Evolutionary conservation across 2,113 vertebrate genomes (phyloP).

Genomic region (Myotis lucifugus): DNA sequence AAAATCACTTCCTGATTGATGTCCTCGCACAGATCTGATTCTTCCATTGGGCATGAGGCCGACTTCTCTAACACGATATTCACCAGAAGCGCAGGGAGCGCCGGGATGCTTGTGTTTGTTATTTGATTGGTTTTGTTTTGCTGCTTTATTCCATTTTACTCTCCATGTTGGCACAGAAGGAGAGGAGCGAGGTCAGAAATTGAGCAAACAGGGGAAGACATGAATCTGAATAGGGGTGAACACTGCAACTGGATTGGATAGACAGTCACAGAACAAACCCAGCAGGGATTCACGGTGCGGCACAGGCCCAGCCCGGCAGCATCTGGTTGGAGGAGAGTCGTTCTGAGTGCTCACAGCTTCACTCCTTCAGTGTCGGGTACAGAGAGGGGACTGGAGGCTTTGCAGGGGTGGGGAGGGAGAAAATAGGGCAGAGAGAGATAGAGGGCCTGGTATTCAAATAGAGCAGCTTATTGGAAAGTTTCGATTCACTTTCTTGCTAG

Average conservation of each 20-base stretch:
- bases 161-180: neutral
- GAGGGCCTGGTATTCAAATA: neutral
- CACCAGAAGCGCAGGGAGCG: neutral
- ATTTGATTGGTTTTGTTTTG: neutral
- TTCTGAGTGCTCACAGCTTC: neutral
- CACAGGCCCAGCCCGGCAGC: neutral
- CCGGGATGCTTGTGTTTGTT: neutral
- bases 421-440: neutral
- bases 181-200: neutral
- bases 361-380: neutral
- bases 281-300: accelerated
- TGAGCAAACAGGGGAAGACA: neutral
- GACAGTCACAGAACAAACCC: neutral
- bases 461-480: neutral
- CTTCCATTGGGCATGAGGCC: neutral
- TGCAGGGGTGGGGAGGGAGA: neutral
- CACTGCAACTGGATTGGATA: neutral
- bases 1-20: neutral
- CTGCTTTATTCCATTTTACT: neutral
- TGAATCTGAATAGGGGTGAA: neutral
- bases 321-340: neutral
- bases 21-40: neutral
- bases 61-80: neutral
- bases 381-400: accelerated
- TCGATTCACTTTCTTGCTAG: neutral